Conservation (phyloP, 2,797 vertebrate species). For the Manis pentadactyla region DNA sequence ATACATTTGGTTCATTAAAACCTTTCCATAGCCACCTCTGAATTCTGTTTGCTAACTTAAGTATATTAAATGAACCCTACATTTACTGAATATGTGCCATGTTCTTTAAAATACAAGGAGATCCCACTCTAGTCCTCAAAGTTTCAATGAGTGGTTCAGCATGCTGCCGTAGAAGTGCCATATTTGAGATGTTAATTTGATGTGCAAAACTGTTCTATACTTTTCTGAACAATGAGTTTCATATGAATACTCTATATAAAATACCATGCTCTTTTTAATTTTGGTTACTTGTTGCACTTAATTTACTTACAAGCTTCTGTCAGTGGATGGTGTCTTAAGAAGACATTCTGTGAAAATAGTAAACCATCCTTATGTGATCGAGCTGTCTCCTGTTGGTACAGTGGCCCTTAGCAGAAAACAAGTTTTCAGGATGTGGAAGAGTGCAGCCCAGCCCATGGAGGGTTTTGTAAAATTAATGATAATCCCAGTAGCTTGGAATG, state of each 20-base stretch:
- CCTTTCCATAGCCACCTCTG: background rate
- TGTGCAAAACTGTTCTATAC: background rate
- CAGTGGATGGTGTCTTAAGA: background rate
- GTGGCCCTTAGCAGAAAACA: background rate
- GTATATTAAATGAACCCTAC: background rate
- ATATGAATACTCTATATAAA: background rate
- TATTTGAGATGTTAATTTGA: background rate
- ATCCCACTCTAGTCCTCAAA: background rate
- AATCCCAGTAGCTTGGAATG: background rate
- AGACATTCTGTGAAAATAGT: background rate
- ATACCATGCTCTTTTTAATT: background rate
- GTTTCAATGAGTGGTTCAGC: accelerated
- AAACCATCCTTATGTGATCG: background rate
- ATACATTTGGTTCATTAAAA: background rate
- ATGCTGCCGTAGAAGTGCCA: background rate
- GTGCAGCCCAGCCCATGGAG: background rate
- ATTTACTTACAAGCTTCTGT: background rate
- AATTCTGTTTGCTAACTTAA: background rate
- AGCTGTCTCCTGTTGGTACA: background rate
- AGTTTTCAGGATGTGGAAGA: background rate
- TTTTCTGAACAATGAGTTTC: background rate
- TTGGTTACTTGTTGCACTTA: background rate
- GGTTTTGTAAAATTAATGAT: background rate
- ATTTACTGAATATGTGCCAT: background rate
- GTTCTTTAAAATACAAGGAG: background rate